Base-by-base conservation (phyloP, 2,113 vertebrate genomes). In the Elaphurus davidianus region DNA sequence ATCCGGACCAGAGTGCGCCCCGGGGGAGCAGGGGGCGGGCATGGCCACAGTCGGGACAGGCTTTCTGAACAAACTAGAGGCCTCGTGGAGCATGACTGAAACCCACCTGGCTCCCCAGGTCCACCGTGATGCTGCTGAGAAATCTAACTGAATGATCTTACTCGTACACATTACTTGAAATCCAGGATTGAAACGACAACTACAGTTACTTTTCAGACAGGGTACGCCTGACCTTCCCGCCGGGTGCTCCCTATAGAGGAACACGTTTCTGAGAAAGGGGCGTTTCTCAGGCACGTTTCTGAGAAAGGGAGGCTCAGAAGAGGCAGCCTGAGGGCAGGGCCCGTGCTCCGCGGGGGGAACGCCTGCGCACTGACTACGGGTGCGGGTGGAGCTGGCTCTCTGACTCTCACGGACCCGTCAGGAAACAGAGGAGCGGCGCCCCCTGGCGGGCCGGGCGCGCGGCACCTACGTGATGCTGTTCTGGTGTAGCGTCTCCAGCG, bases 381-480 rank as follows among this genome's bases (percentile, higher is more conserved):
- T 2, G 17, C 3, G 33, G 27, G 40, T n/a, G 28, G 5, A 9
- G 67, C 25, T 71, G 33, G 55, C 36, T 62, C 52, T 40, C 54
- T 87, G 40, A 40, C 40, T 4, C 40, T 8, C 85, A 21, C 2
- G 36, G 25, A 54, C 45, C 21, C 27, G 19, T 9, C 59, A 74
- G 79, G 33, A 59, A 40, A 55, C 30, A 30, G 36, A 60, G 23
- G 59, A 59, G 64, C 17, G 19, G 17, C 19, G 9, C 17, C 64
- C 33, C 64, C 6, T 62, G 60, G 60, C 33, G 25, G 25, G 71
- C 21, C 14, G 2, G 43, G 76, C 0, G 27, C 13, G 27, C 0
- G 52, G 54, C 82, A 99, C 99, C 97, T 99, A 99, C 99, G 99
- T 99, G 99, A 99, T 99, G 98, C 99, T 99, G 98, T 99, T 99